Conservation (phyloP, 2,113 vertebrate species). For the Gymnorhina tibicen region DNA sequence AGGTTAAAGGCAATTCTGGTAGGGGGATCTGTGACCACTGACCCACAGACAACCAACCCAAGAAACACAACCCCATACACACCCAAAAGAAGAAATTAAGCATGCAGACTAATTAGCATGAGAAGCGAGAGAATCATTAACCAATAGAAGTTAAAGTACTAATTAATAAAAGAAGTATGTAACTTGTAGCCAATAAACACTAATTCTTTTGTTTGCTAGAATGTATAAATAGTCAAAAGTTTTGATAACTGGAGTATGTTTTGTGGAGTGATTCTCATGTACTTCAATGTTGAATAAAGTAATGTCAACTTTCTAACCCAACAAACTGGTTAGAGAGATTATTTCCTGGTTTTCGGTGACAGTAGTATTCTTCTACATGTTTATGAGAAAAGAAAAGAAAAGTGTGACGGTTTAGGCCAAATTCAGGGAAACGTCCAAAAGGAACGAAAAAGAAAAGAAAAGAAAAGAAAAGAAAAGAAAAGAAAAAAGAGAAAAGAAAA, state of each 20-base stretch:
- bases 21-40: neutral
- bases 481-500: constrained; percentile 1
- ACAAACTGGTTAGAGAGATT: neutral
- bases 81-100: neutral
- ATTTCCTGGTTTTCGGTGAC: neutral
- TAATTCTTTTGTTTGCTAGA: neutral
- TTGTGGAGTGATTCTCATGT: neutral
- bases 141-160: neutral
- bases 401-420: no score
- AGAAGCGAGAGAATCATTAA: neutral
- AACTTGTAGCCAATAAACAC: neutral
- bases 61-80: neutral
- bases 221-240: neutral
- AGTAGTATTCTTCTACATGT: neutral
- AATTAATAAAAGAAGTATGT: neutral
- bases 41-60: neutral
- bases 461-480: neutral
- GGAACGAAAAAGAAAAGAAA: neutral
- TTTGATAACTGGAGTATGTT: neutral
- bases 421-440: no score
- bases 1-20: neutral
- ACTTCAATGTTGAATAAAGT: neutral
- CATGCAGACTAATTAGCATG: neutral
- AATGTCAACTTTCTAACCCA: neutral
- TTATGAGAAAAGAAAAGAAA: neutral